Base-by-base conservation (phyloP, 2,888 invertebrate genomes). In the Drosophila setosimentum region DNA sequence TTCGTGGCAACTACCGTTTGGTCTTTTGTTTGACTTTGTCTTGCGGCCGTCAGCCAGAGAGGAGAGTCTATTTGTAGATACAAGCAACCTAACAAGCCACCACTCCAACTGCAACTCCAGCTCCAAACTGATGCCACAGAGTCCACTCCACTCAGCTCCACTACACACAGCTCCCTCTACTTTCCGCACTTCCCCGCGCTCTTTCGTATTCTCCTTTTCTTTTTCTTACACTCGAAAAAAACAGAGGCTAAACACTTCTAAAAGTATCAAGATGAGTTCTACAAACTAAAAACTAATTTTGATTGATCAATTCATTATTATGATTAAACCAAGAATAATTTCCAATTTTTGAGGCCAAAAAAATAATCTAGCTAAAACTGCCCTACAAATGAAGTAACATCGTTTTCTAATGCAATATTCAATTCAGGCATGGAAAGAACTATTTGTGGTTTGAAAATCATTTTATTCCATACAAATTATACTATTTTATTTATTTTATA, bases 11-110 rank as follows among this genome's bases (percentile, higher is more conserved):
- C 87, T 87, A 87, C 89, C 89, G 89, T 87, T 87, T 83, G 76
- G 86, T 89, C 87, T 89, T 87, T 87, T 87, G 87, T 87, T 87
- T 87, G 89, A 85, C 71, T 87, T 89, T 87, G 88, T 89, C 86
- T 87, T 87, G 86, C 76, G 80, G 81, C 79, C 87, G 80, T 84
- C 87, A 80, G 85, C 29, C n/a, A 40, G 57, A 27, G 35, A 33
- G 45, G 61, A 74, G 65, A 71, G 87, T 80, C 85, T 87, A 89
- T 87, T 87, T 87, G 87, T 89, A 87, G 86, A 85, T 81, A 89
- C 89, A 87, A 81, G 80, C 88, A 73, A 75, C 75, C 82, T 71
- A 81, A 79, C 78, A 83, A 83, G 68, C 76, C 76, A 35, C 62
- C 66, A 78, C 73, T 72, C 73, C 62, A 76, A 66, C 40, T 40